Percentiles rank a stretch among this genome's conserved stretches.
Conservation (phyloP, 2,888 invertebrate genomes). For the Diplolepis rosae region DNA sequence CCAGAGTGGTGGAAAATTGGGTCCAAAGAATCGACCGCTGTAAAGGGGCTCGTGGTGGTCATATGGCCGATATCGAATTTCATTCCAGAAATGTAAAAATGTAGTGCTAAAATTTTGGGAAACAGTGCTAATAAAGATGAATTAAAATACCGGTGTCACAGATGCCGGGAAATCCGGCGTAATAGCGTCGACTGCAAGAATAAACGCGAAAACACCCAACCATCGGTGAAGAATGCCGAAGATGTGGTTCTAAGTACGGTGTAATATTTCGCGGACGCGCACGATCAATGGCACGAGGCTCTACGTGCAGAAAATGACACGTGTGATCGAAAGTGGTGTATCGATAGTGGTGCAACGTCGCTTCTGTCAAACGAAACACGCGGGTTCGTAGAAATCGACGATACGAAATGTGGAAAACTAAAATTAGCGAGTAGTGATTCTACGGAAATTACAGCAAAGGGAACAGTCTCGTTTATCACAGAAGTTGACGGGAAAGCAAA, state of each 20-base stretch:
- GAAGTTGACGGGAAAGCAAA: not conserved
- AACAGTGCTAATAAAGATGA: no score
- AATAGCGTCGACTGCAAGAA: no score
- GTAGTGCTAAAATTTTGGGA: no score
- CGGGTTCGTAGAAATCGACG: slow-evolving; percentile 8
- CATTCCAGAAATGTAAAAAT: no score
- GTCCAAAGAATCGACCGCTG: no score
- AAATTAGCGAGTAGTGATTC: slow-evolving; percentile 34
- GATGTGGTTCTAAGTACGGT: not conserved
- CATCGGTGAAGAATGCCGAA: not conserved
- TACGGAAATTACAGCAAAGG: slow-evolving; percentile 33
- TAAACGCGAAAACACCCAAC: not conserved
- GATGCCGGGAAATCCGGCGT: no score
- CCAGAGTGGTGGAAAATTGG: no score
- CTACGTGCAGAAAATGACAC: not conserved
- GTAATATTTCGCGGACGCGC: not conserved
- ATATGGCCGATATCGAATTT: no score
- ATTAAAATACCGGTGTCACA: no score
- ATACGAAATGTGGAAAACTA: slow-evolving; percentile 12
- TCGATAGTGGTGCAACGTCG: slow-evolving; percentile 35
- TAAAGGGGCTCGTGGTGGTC: no score
- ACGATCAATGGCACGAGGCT: not conserved
- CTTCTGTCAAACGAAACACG: slow-evolving; percentile 27
- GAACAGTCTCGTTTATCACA: slow-evolving; percentile 9
- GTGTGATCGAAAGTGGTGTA: slow-evolving; percentile 32